Base-by-base conservation (phyloP, 2,797 vertebrate species). In the Etheostoma nigrum region DNA sequence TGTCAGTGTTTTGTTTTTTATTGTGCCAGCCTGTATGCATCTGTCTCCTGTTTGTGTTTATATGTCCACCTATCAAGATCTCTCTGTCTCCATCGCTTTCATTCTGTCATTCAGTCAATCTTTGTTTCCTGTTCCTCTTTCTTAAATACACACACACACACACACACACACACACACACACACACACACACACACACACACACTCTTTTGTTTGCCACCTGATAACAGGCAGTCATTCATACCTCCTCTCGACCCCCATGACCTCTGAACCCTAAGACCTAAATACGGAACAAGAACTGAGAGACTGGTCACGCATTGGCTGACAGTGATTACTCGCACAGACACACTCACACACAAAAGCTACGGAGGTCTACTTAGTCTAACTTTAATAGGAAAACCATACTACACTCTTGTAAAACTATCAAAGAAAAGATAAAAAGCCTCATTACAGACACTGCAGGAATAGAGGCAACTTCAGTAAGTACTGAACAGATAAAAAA, bases 151-250 rank as follows among this genome's bases (percentile, higher is more conserved):
- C 49, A 47, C 19, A 12, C 49, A 18, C 30, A 44, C 60, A 61
- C 33, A 74, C 74, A 76, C 53, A 74, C 9, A 72, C 71, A 18
- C 52, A 54, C 44, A 44, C 25, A 72, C 19, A 23, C 49, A 49
- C 36, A 52, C 23, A 13, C 23, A 36, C 69, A 67, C 33, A 42
- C 49, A 18, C 30, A 30, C 30, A 30, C 72, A 72, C 74, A 74
- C 53, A 72, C 9, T 72, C 71, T 78, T 86, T 89, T 91, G 88
- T 89, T 90, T 62, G 67, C 85, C 88, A 92, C 90, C 83, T 92
- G 88, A 91, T 87, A 91, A 93, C 90, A 89, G 84, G 59, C 84
- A 67, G 74, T 87, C 86, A 86, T 90, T 92, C 89, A 88, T 91
- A 65, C 79, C 14, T 27, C 74, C 69, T 83, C 87, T 79, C 77